These are phyloP conservation scores for Lochmaea capreae DNA, from an alignment of 2,888 invertebrate genomes.

Conservation along the genomic window DNA sequence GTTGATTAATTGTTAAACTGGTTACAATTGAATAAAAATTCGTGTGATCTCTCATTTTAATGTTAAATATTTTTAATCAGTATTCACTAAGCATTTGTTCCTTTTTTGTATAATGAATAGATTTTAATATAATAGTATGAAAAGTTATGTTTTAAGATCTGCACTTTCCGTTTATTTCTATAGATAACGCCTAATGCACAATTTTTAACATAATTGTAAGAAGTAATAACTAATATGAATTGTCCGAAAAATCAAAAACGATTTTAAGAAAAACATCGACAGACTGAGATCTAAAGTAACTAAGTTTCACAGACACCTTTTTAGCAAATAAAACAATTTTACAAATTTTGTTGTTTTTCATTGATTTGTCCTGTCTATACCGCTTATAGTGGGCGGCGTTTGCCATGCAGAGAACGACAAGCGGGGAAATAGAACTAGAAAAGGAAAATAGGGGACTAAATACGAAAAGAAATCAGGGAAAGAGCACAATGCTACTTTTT, in stretches of 20 bases:
- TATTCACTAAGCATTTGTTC: constrained; percentile 27
- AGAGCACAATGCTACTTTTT: too few species aligned
- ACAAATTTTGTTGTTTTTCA: neutral
- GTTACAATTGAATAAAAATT: constrained; percentile 12
- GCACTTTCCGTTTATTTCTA: constrained; percentile 16
- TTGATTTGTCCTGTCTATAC: neutral
- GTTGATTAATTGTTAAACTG: constrained; percentile 17
- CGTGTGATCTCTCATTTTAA: constrained; percentile 27
- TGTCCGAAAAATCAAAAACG: constrained; percentile 4
- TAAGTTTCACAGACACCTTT: constrained; percentile 9
- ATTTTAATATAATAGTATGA: constrained; percentile 16
- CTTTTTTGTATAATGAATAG: constrained; percentile 17
- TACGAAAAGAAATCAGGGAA: too few species aligned
- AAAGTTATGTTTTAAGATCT: constrained; percentile 12
- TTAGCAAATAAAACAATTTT: constrained; percentile 15
- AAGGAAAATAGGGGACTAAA: too few species aligned
- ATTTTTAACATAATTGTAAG: constrained; percentile 21
- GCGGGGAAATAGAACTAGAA: too few species aligned
- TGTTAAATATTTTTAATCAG: constrained; percentile 28
- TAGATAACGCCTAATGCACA: constrained; percentile 22
- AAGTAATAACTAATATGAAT: constrained; percentile 17
- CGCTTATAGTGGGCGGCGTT: too few species aligned
- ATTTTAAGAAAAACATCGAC: constrained; percentile 10
- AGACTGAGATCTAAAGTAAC: constrained; percentile 19
- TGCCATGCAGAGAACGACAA: too few species aligned